Conservation (phyloP, 2,797 vertebrate species). For the Okamejei kenojei region DNA sequence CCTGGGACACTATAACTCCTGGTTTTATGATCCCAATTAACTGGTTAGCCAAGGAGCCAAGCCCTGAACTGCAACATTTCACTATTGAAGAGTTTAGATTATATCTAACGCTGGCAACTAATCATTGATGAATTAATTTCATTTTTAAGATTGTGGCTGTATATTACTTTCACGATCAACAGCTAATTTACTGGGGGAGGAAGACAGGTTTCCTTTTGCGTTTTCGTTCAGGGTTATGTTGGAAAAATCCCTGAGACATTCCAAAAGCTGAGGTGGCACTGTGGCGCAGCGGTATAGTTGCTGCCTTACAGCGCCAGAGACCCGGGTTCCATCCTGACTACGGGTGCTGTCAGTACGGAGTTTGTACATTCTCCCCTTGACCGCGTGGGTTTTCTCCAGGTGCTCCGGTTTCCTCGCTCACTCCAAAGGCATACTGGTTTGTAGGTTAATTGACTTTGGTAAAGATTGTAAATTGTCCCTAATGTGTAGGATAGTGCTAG, state of each 20-base stretch:
- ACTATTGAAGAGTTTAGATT: neutral
- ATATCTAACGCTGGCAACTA: neutral
- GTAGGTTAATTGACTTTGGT: too few relatives aligned
- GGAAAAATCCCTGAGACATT: neutral
- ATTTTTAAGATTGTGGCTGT: neutral
- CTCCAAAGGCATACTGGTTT: too few relatives aligned
- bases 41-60: neutral
- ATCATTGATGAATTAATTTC: neutral
- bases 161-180: neutral
- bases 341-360: too few relatives aligned
- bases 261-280: too few relatives aligned
- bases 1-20: neutral
- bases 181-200: neutral
- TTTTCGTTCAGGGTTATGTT: neutral
- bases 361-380: too few relatives aligned
- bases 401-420: too few relatives aligned
- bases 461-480: too few relatives aligned
- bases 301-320: too few relatives aligned
- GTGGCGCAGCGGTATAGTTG: too few relatives aligned
- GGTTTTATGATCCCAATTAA: neutral
- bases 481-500: too few relatives aligned
- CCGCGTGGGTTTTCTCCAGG: too few relatives aligned
- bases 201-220: neutral
- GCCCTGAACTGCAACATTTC: neutral
- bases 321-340: too few relatives aligned